Conservation (phyloP, 2,888 invertebrate species). For the Megamerina dolium region DNA sequence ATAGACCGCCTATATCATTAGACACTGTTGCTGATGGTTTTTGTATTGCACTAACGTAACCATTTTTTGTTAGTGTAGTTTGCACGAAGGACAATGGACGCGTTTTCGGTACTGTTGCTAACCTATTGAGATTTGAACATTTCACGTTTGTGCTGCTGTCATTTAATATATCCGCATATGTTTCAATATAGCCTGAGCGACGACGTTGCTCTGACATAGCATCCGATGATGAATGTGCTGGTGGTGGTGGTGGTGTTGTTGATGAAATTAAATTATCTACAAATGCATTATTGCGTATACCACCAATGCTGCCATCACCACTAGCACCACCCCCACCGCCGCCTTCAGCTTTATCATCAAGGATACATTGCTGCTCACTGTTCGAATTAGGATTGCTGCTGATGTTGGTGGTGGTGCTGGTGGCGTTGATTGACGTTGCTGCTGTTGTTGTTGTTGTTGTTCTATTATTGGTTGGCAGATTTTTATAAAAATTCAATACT, state of each 20-base stretch:
- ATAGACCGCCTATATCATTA: background rate
- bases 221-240: background rate
- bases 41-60: conserved; percentile 35
- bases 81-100: conserved; percentile 36
- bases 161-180: conserved; percentile 26
- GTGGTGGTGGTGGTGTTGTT: no score
- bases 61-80: conserved; percentile 39
- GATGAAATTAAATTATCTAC: conserved; percentile 21
- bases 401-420: conserved; percentile 3
- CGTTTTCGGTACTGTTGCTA: conserved; percentile 10
- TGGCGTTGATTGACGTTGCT: conserved; percentile 2
- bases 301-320: conserved; percentile 18
- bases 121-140: conserved; percentile 15
- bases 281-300: conserved; percentile 24
- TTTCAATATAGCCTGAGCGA: conserved; percentile 24
- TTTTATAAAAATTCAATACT: conserved; percentile 30
- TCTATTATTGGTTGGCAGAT: conserved; percentile 6
- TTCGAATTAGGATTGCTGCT: background rate
- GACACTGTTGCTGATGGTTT: conserved; percentile 11
- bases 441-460: background rate
- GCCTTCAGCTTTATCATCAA: conserved; percentile 6
- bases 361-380: background rate
- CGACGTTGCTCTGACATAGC: conserved; percentile 15
- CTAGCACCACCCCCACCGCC: conserved; percentile 12
- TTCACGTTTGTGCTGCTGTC: conserved; percentile 6